These are phyloP conservation scores for Ceratitis capitata DNA, from an alignment of 1,140 invertebrate genomes.

Conservation along the genomic window DNA sequence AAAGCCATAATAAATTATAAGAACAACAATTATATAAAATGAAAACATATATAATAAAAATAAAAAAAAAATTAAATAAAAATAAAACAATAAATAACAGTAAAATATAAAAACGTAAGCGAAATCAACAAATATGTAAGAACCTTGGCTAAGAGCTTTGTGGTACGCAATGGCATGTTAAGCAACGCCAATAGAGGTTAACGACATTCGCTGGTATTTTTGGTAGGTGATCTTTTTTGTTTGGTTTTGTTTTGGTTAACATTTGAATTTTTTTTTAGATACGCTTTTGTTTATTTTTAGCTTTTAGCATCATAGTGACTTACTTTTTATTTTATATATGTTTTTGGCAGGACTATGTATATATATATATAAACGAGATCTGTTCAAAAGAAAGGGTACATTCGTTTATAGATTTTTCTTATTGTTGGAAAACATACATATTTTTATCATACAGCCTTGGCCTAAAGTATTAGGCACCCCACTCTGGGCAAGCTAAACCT, in stretches of 20 bases:
- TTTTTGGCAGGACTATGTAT: not conserved
- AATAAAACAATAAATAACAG: not conserved
- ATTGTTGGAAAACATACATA: too few relatives aligned
- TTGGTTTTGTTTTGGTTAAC: too few relatives aligned
- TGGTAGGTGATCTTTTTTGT: not conserved
- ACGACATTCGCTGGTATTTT: slow-evolving; percentile 8
- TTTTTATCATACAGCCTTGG: too few relatives aligned
- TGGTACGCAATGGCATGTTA: slow-evolving; percentile 7
- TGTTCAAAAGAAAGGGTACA: too few relatives aligned
- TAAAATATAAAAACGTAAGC: not conserved
- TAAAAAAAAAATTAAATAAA: not conserved
- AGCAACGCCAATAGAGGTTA: not conserved
- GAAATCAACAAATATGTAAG: not conserved
- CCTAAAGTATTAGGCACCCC: too few relatives aligned
- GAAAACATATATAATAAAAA: not conserved
- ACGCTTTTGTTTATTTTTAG: not conserved
- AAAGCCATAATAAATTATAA: too few relatives aligned
- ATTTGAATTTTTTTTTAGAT: not conserved
- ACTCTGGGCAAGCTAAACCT: too few relatives aligned
- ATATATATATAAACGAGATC: not conserved
- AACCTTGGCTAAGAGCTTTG: not conserved
- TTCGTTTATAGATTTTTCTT: too few relatives aligned
- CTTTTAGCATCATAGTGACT: not conserved
- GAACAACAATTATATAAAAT: not conserved
- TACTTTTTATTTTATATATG: too few relatives aligned